Evolutionary conservation across 2,888 invertebrate species (phyloP).

Genomic region (Hermaeophaga mercurialis): DNA sequence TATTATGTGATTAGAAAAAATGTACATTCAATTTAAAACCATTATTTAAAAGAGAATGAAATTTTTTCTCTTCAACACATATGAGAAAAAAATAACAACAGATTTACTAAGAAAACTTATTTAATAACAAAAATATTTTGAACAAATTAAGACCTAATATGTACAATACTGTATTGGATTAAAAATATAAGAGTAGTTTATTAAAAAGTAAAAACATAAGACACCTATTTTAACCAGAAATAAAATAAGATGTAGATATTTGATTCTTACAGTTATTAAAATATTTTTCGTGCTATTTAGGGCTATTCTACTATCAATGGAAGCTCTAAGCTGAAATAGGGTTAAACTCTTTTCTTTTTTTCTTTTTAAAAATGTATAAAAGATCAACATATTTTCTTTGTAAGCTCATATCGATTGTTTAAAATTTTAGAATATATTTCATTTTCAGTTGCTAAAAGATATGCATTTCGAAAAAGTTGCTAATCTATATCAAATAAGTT

Average conservation of each 20-base stretch:
- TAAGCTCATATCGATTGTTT: conserved; percentile 50
- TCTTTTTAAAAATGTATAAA: conserved; percentile 50
- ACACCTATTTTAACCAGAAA: conserved; percentile 2
- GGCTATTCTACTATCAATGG: conserved; percentile 36
- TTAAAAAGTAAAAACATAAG: too few relatives aligned
- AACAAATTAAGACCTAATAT: too few relatives aligned
- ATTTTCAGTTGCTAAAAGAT: conserved; percentile 33
- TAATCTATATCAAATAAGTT: conserved; percentile 9
- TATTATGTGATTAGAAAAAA: conserved; percentile 17
- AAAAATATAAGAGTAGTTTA: conserved; percentile 14
- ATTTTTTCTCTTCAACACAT: background rate
- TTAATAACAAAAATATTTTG: conserved; percentile 13
- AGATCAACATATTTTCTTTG: conserved; percentile 43
- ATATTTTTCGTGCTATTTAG: conserved; percentile 24
- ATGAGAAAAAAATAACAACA: conserved; percentile 12
- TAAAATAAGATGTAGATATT: too few relatives aligned
- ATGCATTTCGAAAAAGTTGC: conserved; percentile 29
- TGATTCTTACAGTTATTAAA: conserved; percentile 27
- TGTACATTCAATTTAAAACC: too few relatives aligned
- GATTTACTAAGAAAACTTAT: conserved; percentile 9
- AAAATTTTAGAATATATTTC: conserved; percentile 29
- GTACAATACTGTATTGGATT: conserved; percentile 19
- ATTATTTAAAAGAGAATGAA: background rate
- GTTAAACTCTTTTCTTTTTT: conserved; percentile 17
- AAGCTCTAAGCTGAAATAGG: conserved; percentile 45